Percentiles rank a stretch among this genome's conserved stretches.
phyloP scores from a whole-genome alignment of 2,113 vertebrate genomes.

The Echinops telfairi region DNA sequence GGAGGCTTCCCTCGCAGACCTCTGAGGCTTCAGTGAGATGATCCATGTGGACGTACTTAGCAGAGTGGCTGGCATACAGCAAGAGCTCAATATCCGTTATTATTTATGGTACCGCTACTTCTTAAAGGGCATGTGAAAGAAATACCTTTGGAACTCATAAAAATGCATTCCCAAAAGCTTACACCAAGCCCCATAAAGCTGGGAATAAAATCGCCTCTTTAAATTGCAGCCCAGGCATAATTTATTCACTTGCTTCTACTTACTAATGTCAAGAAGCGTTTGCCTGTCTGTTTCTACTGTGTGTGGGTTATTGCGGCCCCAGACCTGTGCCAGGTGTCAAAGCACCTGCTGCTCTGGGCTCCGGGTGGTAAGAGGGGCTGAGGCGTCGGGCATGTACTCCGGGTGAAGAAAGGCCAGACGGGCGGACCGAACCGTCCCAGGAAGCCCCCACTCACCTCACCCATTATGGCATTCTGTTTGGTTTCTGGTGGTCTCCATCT shows the following conservation, averaged over 20 bases:
- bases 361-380: not conserved
- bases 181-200: conserved; percentile 43
- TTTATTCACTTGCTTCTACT: conserved; percentile 45
- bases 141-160: conserved; percentile 42
- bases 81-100: conserved; percentile 30
- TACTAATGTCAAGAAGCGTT: conserved; percentile 23
- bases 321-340: not conserved
- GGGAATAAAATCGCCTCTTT: conserved; percentile 65
- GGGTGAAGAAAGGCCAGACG: not conserved
- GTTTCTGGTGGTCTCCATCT: too few relatives aligned
- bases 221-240: conserved; percentile 54
- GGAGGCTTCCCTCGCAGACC: not conserved
- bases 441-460: not conserved
- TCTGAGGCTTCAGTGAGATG: not conserved
- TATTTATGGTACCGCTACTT: conserved; percentile 64
- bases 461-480: not conserved
- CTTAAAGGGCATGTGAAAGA: conserved; percentile 73
- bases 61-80: not conserved
- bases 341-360: not conserved
- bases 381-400: not conserved
- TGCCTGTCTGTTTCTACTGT: not conserved
- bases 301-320: not conserved
- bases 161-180: conserved; percentile 57
- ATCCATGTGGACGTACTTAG: not conserved
- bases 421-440: not conserved